Base-by-base conservation (phyloP, 2,113 vertebrate species). In the Sisor rabdophorus region DNA sequence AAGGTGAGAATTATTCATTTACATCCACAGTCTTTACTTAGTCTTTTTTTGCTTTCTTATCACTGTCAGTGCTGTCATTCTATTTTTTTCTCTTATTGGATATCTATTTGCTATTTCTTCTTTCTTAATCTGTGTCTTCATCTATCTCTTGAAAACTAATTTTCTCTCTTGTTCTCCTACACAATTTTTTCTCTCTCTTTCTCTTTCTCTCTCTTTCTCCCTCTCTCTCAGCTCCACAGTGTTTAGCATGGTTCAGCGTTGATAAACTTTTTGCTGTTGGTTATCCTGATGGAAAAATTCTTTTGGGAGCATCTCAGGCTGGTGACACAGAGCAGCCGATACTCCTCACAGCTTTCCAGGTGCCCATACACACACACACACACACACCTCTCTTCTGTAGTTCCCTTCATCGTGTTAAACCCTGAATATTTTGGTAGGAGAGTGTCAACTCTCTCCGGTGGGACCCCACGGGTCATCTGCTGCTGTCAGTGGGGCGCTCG, bases 401-500 rank as follows among this genome's bases (percentile, higher is more conserved):
- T 40, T 12, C 1, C 15, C 64, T 0, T 26, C 22, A 1, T 47
- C 64, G 26, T 11, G 13, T 48, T 47, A 4, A 67, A 67, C n/a
- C 11, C 32, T 44, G 61, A n/a, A 11, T 44, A 15, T 6, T 75
- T 40, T 52, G 13, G 5, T 79, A 93, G 92, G 92, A 93, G 73
- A 82, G 84, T 54, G 80, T 93, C 32, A 89, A 73, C 52, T 84
- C 84, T 47, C 75, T 93, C 3, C 89, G 87, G 70, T 93, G 92
- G 92, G 92, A 93, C 82, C 92, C 92, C 54, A 92, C 91, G 1
- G 92, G 92, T 52, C 87, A 92, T 81, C 79, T 93, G 77, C 89
- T 93, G 50, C 85, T 93, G 59, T 89, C 90, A 58, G 81, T 88
- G 58, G 88, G 90, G n/a, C 88, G 87, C 26, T 91, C 89, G 11